Conservation (phyloP, 2,113 vertebrate species). For the Corvus moneduloides region DNA sequence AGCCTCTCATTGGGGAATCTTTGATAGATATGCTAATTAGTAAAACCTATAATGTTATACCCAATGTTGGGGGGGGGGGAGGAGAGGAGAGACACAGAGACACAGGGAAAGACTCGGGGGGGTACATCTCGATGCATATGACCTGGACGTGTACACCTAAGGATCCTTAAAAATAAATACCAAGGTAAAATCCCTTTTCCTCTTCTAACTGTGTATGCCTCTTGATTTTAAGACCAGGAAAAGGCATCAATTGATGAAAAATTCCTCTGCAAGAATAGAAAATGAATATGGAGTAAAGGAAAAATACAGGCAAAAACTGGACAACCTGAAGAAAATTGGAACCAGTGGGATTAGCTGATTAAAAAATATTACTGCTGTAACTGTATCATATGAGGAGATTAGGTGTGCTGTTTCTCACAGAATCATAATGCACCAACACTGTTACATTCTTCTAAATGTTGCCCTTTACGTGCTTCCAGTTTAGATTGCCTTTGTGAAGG, state of each 20-base stretch:
- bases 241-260: neutral
- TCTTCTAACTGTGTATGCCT: no score
- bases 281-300: neutral
- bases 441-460: neutral
- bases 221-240: no score
- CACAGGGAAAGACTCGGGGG: no score
- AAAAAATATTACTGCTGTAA: neutral
- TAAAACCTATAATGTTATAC: no score
- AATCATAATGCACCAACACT: neutral
- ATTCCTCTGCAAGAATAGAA: neutral
- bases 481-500: neutral
- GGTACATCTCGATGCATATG: no score
- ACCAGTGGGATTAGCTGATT: neutral
- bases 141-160: no score
- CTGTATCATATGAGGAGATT: neutral
- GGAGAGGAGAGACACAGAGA: no score
- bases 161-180: no score
- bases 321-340: neutral
- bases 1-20: no score
- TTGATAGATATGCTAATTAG: no score
- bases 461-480: neutral
- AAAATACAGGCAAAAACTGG: neutral
- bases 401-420: neutral
- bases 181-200: no score
- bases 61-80: no score